These are phyloP conservation scores for Drosophila pachea DNA, from an alignment of 1,140 invertebrate genomes.

Conservation along the genomic window DNA sequence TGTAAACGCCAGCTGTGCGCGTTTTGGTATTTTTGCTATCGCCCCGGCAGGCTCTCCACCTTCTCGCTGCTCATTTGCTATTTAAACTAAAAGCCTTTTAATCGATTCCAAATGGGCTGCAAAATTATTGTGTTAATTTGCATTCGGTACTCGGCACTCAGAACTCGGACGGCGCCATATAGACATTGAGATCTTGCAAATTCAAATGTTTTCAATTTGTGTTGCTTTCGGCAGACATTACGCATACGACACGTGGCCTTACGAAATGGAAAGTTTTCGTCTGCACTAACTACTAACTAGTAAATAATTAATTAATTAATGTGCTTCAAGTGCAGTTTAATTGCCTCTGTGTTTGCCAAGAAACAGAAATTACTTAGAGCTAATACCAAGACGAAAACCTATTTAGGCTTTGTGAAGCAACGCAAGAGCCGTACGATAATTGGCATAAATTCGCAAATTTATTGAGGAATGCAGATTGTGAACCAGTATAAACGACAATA, in stretches of 20 bases:
- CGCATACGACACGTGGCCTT: slow-evolving; percentile 6
- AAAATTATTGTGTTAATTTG: slow-evolving; percentile 58
- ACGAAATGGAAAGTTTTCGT: slow-evolving; percentile 19
- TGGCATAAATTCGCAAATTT: slow-evolving; percentile 1
- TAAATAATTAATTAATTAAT: slow-evolving; percentile 29
- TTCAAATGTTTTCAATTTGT: slow-evolving; percentile 4
- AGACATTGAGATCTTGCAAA: slow-evolving; percentile 25
- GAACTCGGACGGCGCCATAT: slow-evolving; percentile 9
- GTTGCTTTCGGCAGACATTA: neutral
- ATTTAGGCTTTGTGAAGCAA: neutral
- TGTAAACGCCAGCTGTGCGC: slow-evolving; percentile 13
- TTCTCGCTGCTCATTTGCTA: slow-evolving; percentile 4
- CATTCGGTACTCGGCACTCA: slow-evolving; percentile 12
- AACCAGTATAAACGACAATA: neutral
- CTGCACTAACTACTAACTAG: slow-evolving; percentile 3
- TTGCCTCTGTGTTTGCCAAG: neutral
- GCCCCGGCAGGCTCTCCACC: slow-evolving; percentile 1
- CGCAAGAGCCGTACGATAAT: neutral
- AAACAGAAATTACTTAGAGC: neutral
- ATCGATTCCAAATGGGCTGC: slow-evolving; percentile 59
- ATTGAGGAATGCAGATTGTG: neutral
- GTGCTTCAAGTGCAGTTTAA: slow-evolving; percentile 1
- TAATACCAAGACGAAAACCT: slow-evolving; percentile 2
- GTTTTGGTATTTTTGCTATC: slow-evolving; percentile 44
- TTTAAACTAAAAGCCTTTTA: slow-evolving; percentile 68